Base-by-base conservation (phyloP, 2,797 vertebrate species). In the Hapalemur alaotrensis region DNA sequence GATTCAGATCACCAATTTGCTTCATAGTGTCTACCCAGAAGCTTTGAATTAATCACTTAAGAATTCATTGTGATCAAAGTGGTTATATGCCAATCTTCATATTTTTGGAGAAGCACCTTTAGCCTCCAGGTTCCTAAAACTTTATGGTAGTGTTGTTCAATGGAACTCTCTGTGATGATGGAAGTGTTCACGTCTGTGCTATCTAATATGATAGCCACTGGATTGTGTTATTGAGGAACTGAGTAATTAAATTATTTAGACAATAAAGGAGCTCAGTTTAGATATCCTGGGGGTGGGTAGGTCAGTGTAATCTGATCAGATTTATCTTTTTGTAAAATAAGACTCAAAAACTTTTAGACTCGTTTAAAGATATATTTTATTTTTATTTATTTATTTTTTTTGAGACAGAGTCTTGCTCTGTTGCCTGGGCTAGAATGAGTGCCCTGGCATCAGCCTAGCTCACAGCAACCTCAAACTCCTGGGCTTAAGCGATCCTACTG, bases 301-400 rank as follows among this genome's bases (percentile, higher is more conserved):
- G 13, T 72, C 43, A 75, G 15, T 41, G 17, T 85, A 48, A 93
- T 90, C 67, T 78, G 41, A 76, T 80, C 52, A n/a, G 30, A 57
- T 89, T 80, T 59, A 35, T 85, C 6, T 82, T 95, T 93, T 70
- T 70, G 17, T 41, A 88, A 91, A 93, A 79, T 75, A 46, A 84
- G 63, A 82, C 22, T 65, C n/a, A 81, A 78, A 82, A 86, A 50
- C 7, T 57, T 79, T 69, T 50, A 73, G 32, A 72, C 25, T 52
- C 52, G 23, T 95, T 46, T 50, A 41, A 94, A 76, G 65, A 70
- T 65, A 41, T 63, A 43, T 76, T 84, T 46, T 46, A 46, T 46
- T 46, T 46, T 46, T 46, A 46, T 46, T 46, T 46, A 46, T 46
- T 46, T 46, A 10, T 46, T 46, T 46, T 46, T 46, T 46, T 46